Conservation (phyloP, 2,797 vertebrate genomes). For the Tolypeutes matacus region DNA sequence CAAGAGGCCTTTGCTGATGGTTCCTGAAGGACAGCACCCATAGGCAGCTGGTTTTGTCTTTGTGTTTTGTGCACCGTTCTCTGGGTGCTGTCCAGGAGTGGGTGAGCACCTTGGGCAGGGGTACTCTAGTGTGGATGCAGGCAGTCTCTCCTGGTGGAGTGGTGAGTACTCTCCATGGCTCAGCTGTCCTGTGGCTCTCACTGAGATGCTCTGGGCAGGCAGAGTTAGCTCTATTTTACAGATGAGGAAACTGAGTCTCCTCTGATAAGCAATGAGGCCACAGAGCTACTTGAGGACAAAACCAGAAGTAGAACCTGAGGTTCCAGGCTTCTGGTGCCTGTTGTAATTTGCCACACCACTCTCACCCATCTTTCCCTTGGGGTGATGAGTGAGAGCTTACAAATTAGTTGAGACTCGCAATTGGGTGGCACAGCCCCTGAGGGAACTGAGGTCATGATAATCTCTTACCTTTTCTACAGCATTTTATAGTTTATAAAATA, state of each 20-base stretch:
- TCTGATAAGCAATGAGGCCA: constrained; percentile 19
- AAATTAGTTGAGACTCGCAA: constrained; percentile 39
- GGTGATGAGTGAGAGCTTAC: constrained; percentile 34
- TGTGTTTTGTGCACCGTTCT: background rate
- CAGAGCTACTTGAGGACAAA: background rate
- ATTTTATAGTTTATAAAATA: constrained; percentile 25
- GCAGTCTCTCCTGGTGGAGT: background rate
- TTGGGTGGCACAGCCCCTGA: background rate
- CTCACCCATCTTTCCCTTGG: background rate
- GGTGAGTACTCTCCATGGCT: background rate
- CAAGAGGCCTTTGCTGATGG: background rate
- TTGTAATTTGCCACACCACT: constrained; percentile 22
- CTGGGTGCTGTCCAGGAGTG: background rate
- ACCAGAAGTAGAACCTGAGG: background rate
- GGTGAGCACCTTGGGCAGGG: background rate
- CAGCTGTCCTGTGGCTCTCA: background rate
- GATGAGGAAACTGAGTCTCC: background rate
- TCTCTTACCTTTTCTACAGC: background rate
- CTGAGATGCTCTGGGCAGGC: background rate
- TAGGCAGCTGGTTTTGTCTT: background rate
- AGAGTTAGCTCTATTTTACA: background rate
- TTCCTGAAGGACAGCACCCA: background rate
- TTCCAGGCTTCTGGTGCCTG: constrained; percentile 11
- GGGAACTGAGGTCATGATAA: constrained; percentile 65
- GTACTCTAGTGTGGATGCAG: background rate